These are phyloP conservation scores for Ascidia mentula DNA, from an alignment of 23 tunicate species.

Conservation along the genomic window DNA sequence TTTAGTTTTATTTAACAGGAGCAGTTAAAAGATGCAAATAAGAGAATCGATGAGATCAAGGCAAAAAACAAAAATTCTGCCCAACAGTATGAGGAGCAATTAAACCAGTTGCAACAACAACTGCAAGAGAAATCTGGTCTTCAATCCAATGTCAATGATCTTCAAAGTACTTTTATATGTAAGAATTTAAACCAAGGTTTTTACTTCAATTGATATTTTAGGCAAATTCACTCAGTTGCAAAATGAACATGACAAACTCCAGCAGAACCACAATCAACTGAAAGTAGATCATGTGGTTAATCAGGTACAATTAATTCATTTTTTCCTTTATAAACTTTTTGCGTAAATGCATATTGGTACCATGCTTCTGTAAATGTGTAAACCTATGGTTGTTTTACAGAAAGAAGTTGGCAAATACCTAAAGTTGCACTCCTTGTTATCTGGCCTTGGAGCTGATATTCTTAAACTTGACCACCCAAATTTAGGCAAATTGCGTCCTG, in stretches of 20 bases:
- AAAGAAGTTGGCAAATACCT: neutral
- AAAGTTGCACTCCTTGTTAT: constrained; percentile 14
- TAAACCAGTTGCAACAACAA: neutral
- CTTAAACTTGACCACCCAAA: constrained; percentile 38
- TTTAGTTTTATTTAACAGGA: neutral
- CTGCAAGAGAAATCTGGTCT: neutral
- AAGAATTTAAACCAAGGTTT: too few relatives aligned
- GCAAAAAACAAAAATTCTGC: neutral
- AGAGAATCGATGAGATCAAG: neutral
- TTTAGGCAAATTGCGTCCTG: neutral
- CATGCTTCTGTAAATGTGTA: too few relatives aligned
- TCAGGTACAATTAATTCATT: neutral
- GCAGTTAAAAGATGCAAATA: neutral
- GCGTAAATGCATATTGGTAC: neutral
- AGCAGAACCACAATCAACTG: neutral
- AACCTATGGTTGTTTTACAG: neutral
- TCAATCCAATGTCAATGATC: neutral
- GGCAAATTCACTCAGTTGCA: neutral
- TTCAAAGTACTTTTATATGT: too few relatives aligned
- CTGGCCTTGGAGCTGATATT: constrained; percentile 20
- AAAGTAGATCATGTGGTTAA: neutral
- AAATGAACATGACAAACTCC: neutral
- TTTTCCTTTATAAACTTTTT: neutral
- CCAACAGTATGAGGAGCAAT: neutral
- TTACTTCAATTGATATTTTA: neutral